These are phyloP conservation scores for Drosophila anomalata DNA, from an alignment of 2,888 invertebrate species.

Conservation along the genomic window DNA sequence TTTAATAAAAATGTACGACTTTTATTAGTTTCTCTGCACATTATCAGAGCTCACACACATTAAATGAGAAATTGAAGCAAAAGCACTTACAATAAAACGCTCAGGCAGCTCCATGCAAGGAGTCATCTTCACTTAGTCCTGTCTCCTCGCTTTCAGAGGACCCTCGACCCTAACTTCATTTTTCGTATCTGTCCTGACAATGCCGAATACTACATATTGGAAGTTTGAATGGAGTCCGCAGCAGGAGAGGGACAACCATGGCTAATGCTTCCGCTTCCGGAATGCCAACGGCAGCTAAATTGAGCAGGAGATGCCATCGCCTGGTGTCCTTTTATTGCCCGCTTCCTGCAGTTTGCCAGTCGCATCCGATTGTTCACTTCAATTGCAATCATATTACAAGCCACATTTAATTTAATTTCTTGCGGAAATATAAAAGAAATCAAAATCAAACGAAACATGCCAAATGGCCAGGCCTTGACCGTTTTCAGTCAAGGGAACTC, in stretches of 20 bases:
- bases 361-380: slow-evolving; percentile 58
- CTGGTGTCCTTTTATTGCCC: slow-evolving; percentile 59
- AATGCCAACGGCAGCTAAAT: slow-evolving; percentile 13
- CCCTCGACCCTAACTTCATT: not conserved
- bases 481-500: slow-evolving; percentile 3
- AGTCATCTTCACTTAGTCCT: slow-evolving; percentile 32
- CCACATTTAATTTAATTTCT: slow-evolving; percentile 77
- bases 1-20: not conserved
- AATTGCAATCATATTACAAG: slow-evolving; percentile 75
- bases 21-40: not conserved
- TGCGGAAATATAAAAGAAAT: slow-evolving; percentile 65
- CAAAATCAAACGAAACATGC: slow-evolving; percentile 29
- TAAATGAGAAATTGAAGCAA: slow-evolving; percentile 55
- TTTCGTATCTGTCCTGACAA: slow-evolving; percentile 17
- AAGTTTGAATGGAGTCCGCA: slow-evolving; percentile 8
- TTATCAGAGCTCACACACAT: slow-evolving; percentile 23
- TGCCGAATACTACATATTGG: slow-evolving; percentile 10
- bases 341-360: slow-evolving; percentile 68
- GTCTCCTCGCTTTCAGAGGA: not conserved
- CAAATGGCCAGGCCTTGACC: slow-evolving; percentile 12
- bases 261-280: slow-evolving; percentile 43
- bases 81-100: slow-evolving; percentile 69
- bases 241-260: slow-evolving; percentile 3
- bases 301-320: slow-evolving; percentile 12
- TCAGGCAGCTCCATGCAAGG: slow-evolving; percentile 45